Evolutionary conservation across 2,797 vertebrate species (phyloP).

Genomic region (Gymnoscopelus braueri): DNA sequence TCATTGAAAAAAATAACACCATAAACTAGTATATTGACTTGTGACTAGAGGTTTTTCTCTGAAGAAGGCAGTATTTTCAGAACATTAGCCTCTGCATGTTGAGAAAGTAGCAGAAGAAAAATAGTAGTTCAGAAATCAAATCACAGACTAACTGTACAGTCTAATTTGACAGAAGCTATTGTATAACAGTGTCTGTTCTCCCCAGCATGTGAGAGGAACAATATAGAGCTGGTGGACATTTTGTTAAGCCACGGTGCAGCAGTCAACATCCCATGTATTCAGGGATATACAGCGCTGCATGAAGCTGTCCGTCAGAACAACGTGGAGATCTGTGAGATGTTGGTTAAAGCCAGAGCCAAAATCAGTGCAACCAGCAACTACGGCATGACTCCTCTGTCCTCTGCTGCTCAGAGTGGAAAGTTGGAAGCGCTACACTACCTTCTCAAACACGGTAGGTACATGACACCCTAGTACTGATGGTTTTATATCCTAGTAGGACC

Average conservation of each 20-base stretch:
- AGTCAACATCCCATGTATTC: conserved; percentile 82
- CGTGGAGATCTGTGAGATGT: conserved; percentile 83
- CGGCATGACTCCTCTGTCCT: conserved; percentile 86
- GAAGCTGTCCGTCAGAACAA: conserved; percentile 84
- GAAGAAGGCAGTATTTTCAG: too few species aligned
- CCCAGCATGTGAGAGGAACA: conserved; percentile 85
- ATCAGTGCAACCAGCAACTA: conserved; percentile 82
- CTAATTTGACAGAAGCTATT: too few species aligned
- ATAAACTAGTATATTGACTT: too few species aligned
- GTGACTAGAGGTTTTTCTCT: too few species aligned
- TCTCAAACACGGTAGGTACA: conserved; percentile 79
- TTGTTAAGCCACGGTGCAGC: conserved; percentile 82
- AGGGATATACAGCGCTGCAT: conserved; percentile 86
- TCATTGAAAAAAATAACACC: too few species aligned
- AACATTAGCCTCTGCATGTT: too few species aligned
- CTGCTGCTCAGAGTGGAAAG: conserved; percentile 87
- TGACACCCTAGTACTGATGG: too few species aligned
- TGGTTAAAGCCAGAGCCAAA: conserved; percentile 83
- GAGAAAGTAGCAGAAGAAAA: too few species aligned
- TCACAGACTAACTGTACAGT: too few species aligned
- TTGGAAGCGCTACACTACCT: conserved; percentile 71
- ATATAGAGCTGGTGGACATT: conserved; percentile 76
- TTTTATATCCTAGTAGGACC: too few species aligned
- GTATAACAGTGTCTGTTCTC: background rate
- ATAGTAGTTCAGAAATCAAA: too few species aligned